Base-by-base conservation (phyloP, 2,888 invertebrate species). In the Tolmerus cingulatus region DNA sequence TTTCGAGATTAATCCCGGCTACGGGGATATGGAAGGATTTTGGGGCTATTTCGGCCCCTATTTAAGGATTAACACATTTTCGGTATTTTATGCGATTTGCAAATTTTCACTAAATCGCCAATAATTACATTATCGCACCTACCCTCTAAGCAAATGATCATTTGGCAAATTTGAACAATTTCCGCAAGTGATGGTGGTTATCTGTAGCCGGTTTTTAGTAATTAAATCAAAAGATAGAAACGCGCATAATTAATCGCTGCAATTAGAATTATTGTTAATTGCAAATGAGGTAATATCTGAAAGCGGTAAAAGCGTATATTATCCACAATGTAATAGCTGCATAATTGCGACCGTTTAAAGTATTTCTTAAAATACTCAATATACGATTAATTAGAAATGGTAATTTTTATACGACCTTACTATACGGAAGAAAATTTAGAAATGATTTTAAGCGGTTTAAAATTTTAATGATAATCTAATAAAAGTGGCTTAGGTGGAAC, bases 1-100 rank as follows among this genome's bases (percentile, higher is more conserved):
- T 79, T 79, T 79, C 30, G 51, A 79, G 79, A 79, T 46, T 79
- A 79, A 79, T 79, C 27, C 79, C 27, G 79, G 19, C 51, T 19
- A 8, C 9, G 23, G 66, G 66, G 30, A 30, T 43, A 51, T 51
- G 51, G 51, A 4, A n/a, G 46, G 27, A 23, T 46, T 79, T 79
- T 23, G 51, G 30, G 79, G 46, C 4, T 51, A 76, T n/a, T 76
- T 16, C n/a, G 37, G n/a, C 7, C 34, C n/a, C 76, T 16, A n/a
- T 76, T 76, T n/a, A 16, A 76, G 37, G 76, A 34, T 76, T 76
- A 76, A 76, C 76, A 76, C 37, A 76, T 76, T 76, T 76, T 76
- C 34, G 76, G 66, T 27, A 66, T 66, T 66, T 66, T n/a, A 66
- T 12, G 27, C 66, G 66, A 66, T 66, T 66, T 66, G 27, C 66